These are phyloP conservation scores for Telmatherina bonti DNA, from an alignment of 2,797 vertebrate species.

Conservation along the genomic window DNA sequence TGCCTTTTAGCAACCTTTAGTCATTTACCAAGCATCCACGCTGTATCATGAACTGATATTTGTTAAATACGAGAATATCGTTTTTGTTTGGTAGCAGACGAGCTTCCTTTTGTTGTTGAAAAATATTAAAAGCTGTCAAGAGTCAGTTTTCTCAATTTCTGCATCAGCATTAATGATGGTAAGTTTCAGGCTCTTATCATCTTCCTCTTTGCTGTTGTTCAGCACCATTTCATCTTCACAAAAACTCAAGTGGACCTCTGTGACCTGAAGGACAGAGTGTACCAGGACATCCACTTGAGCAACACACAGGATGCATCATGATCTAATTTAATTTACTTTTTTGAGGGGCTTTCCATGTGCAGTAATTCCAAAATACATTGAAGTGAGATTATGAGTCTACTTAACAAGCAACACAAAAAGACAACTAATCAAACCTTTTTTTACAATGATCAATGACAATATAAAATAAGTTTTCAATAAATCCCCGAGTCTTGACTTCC, in stretches of 20 bases:
- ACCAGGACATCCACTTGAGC: not conserved
- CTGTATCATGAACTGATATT: not conserved
- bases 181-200: too few relatives aligned
- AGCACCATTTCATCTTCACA: not conserved
- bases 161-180: not conserved
- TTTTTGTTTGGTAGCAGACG: not conserved
- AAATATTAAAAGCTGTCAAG: not conserved
- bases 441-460: too few relatives aligned
- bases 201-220: not conserved
- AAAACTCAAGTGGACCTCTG: conserved; percentile 22
- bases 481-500: too few relatives aligned
- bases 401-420: too few relatives aligned
- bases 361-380: too few relatives aligned
- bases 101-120: not conserved
- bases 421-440: too few relatives aligned
- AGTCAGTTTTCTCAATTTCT: not conserved
- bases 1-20: not conserved
- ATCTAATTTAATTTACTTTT: conserved; percentile 27
- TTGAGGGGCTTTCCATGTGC: conserved; percentile 10
- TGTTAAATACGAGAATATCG: not conserved
- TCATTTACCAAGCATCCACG: not conserved
- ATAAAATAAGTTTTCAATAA: too few relatives aligned
- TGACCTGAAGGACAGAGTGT: not conserved
- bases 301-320: conserved; percentile 9
- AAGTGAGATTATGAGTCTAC: too few relatives aligned